Base-by-base conservation (phyloP, 2,797 vertebrate genomes). In the Tapera naevia region DNA sequence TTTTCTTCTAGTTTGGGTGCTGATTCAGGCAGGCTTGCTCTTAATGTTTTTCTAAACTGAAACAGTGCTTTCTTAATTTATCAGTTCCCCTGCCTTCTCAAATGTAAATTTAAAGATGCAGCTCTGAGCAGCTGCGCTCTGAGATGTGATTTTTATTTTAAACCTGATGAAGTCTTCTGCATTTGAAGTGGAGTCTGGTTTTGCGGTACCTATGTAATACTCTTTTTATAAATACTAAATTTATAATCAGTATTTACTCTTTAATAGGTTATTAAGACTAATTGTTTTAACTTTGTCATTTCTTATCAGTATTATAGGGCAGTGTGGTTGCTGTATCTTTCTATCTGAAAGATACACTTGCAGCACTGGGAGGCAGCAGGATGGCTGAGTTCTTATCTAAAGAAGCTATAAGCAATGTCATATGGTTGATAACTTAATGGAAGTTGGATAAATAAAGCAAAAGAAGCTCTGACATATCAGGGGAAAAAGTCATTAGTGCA, bases 381-480 rank as follows among this genome's bases (percentile, higher is more conserved):
- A 94, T 88, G 67, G 35, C 64, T 88, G 54, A 74, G 67, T 43
- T 96, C 88, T 97, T 97, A 95, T 96, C 93, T 95, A 17, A 90
- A 95, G 91, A 80, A 94, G 75, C 54, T 95, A 86, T 85, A 89
- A 97, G 93, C 94, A 94, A 76, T 95, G 92, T 83, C 93, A 92
- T 94, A 84, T 96, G 94, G 83, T 91, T 88, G 95, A 95, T 97
- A 95, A 94, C 90, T 94, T 96, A 95, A 96, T 95, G 89, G 92
- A 94, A 96, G 83, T 58, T 96, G 89, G 88, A 94, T 96, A 97
- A 97, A 94, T 97, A 95, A 93, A 96, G 93, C 71, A 95, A 96
- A 96, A 96, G 93, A 88, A 93, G 39, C 71, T 91, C 92, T 85
- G 88, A 94, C 56, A 76, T 94, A 95, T 86, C 65, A 46, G 81